Conservation (phyloP, 2,888 invertebrate species). For the Heterodera filipjevi region DNA sequence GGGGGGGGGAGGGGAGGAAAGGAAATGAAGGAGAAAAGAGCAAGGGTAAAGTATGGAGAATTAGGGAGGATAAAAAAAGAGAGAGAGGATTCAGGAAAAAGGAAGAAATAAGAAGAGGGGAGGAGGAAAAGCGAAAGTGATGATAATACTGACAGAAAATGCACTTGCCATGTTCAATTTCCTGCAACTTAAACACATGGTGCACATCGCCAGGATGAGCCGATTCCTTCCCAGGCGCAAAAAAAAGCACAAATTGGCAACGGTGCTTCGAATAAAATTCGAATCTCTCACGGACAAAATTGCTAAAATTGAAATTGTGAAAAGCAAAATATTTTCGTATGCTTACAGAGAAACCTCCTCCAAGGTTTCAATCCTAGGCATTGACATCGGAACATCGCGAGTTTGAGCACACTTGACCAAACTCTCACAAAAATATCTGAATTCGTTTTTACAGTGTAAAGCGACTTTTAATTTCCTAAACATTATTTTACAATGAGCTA, state of each 20-base stretch:
- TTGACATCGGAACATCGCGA: slow-evolving; percentile 24
- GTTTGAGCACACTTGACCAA: slow-evolving; percentile 20
- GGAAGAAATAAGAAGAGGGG: too few relatives aligned
- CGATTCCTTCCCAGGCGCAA: slow-evolving; percentile 38
- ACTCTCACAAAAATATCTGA: slow-evolving; percentile 25
- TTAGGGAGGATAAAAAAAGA: too few relatives aligned
- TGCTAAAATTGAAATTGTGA: not conserved
- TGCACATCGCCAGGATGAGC: slow-evolving; percentile 39
- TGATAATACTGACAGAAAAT: too few relatives aligned
- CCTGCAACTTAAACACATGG: slow-evolving; percentile 41
- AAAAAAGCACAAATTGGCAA: slow-evolving; percentile 33
- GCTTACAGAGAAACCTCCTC: not conserved
- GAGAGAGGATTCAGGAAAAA: not conserved
- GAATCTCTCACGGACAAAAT: slow-evolving; percentile 28
- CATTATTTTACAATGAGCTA: too few relatives aligned
- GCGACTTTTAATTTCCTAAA: too few relatives aligned
- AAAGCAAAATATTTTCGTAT: too few relatives aligned
- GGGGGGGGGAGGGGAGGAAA: too few relatives aligned
- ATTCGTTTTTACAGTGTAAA: not conserved
- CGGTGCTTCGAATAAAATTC: slow-evolving; percentile 21
- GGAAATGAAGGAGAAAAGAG: too few relatives aligned
- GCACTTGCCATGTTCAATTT: slow-evolving; percentile 35
- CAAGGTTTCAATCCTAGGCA: slow-evolving; percentile 26
- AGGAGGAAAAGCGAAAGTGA: too few relatives aligned
- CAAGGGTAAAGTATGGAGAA: too few relatives aligned